Base-by-base conservation (phyloP, 2,113 vertebrate genomes). In the Litocranius walleri region DNA sequence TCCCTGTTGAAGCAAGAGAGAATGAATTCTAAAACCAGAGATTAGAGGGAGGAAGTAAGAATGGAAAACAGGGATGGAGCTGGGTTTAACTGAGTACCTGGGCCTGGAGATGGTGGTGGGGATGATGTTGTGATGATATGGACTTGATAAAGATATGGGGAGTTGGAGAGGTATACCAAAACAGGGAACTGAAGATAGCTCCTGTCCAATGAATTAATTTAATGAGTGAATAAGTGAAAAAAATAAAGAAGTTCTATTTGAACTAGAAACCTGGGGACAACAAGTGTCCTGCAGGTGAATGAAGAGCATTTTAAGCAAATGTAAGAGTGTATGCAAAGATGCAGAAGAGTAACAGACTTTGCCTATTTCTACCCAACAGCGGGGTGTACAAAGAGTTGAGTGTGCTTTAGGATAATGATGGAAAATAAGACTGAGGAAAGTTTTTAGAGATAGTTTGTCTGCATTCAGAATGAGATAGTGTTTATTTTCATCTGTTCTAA, bases 1-100 rank as follows among this genome's bases (percentile, higher is more conserved):
- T 6, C 15, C 2, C 21, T 27, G 23, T 64, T 62, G 59, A 90
- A 61, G 36, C 52, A 84, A 14, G 36, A 90, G 40, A 43, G 5
- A 94, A 88, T 78, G 64, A 88, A 54, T 13, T 61, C 27, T 21
- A 88, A 93, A 97, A n/a, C 12, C 33, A 78, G 3, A 81, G 11
- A 52, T 57, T 27, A 83, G 10, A 50, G 0, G 5, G 52, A 88
- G 11, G n/a, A 77, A 77, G 7, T 74, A 45, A 21, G 2, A 15
- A 50, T 56, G 30, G 10, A 85, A 91, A 91, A 57, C 6, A 81
- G 10, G 14, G 14, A 50, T 56, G 2, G 12, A 33, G 2, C 33
- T 59, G 29, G 4, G 5, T 5, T 48, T 87, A 33, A 36, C 13
- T 52, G 59, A 23, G 17, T 54, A 40, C 2, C 8, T 71, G 3